Percentiles rank a stretch among this genome's conserved stretches.
Evolutionary conservation across 2,113 vertebrate species (phyloP).

Genomic region (Boulengeromyrus knoepffleri): DNA sequence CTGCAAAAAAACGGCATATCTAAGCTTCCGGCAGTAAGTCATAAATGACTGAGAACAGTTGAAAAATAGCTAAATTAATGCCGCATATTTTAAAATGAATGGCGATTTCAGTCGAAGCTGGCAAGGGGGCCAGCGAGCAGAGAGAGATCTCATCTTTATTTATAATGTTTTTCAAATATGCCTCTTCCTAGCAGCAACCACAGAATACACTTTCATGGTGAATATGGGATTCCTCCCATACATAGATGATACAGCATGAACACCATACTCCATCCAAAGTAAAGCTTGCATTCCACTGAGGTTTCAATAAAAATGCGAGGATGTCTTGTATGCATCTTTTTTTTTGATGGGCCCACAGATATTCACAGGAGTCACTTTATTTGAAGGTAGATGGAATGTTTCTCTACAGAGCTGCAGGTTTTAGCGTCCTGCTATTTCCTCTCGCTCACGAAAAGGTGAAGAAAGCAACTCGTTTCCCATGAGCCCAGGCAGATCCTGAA

Average conservation of each 20-base stretch:
- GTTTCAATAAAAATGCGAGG: conserved; percentile 25
- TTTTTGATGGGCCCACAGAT: conserved; percentile 8
- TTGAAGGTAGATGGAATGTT: conserved; percentile 30
- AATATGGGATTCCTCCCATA: conserved; percentile 46
- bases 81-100: conserved; percentile 32
- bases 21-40: conserved; percentile 11
- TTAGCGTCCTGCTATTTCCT: conserved; percentile 35
- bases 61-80: conserved; percentile 61
- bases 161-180: conserved; percentile 47
- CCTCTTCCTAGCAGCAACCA: conserved; percentile 35
- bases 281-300: conserved; percentile 45
- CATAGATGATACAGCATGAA: conserved; percentile 26
- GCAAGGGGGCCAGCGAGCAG: conserved; percentile 30
- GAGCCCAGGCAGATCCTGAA: conserved; percentile 27
- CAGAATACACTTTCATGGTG: conserved; percentile 43
- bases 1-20: neutral
- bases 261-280: conserved; percentile 45
- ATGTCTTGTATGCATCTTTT: conserved; percentile 21
- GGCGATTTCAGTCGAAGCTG: conserved; percentile 42
- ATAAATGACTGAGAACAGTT: conserved; percentile 10
- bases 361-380: conserved; percentile 24
- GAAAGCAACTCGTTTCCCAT: conserved; percentile 33
- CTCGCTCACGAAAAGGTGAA: conserved; percentile 33
- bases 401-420: conserved; percentile 28
- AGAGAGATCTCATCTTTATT: conserved; percentile 52